Base-by-base conservation (phyloP, 2,113 vertebrate species). In the Anseranas semipalmata region DNA sequence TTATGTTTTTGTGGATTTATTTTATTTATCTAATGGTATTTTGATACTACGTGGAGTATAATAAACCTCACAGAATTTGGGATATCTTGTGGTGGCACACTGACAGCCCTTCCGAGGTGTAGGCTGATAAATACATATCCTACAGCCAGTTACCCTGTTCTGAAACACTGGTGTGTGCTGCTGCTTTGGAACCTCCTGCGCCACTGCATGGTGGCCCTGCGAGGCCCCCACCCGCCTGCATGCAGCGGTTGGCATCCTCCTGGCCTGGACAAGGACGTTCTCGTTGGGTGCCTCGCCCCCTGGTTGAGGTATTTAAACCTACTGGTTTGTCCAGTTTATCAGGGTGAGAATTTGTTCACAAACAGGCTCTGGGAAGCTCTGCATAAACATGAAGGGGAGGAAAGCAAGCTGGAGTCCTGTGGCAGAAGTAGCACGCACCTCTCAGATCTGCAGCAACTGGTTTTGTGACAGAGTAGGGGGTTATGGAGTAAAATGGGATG, bases 401-500 rank as follows among this genome's bases (percentile, higher is more conserved):
- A 45, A 37, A 62, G n/a, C 19, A 87, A 43, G 30, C 22, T 19
- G 5, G 14, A 52, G 12, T 20, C 24, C n/a, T 89, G 67, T 33
- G 30, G 50, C 37, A 73, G 46, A 59, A 37, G 41, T 3, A 48
- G 6, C 55, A 21, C 3, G 1, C 0, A 2, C 33, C 24, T 35
- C 46, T 71, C 41, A 62, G 27, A 50, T 48, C 45, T 85, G 43
- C n/a, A 81, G 45, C 77, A 90, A 48, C 39, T 58, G 12, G 15
- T 8, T 63, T 72, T 52, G 18, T 50, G 37, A 33, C n/a, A 63
- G 65, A 28, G 7, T 11, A 7, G 56, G 43, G 43, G 46, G 46
- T n/a, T 93, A 58, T 0, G 0, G 50, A 53, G 24, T 46, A 37
- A 33, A 48, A 71, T 0, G 2, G 27, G 32, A 22, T 43, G n/a